Evolutionary conservation across 2,113 vertebrate genomes (phyloP).

Genomic region (Eptesicus fuscus): DNA sequence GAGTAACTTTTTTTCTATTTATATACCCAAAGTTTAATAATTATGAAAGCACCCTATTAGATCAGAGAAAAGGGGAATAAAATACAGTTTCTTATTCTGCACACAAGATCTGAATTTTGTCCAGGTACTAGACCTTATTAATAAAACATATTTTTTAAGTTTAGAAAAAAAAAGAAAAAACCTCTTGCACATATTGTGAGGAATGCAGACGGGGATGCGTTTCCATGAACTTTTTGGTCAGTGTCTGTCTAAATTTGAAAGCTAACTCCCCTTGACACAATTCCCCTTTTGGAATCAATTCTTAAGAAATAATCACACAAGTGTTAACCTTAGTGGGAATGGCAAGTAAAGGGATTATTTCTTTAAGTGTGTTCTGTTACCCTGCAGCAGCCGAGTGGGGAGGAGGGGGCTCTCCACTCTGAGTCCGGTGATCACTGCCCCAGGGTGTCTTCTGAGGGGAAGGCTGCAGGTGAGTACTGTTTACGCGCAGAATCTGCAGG

Average conservation of each 20-base stretch:
- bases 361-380: background rate
- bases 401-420: background rate
- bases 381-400: background rate
- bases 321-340: background rate
- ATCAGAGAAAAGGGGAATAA: constrained; percentile 34
- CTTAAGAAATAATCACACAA: background rate
- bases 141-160: constrained; percentile 43
- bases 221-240: background rate
- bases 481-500: no score
- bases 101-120: constrained; percentile 45
- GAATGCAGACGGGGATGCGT: background rate
- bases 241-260: background rate
- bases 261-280: background rate
- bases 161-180: background rate
- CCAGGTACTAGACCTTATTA: background rate
- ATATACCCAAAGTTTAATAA: background rate
- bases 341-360: background rate
- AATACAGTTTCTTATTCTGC: background rate
- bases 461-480: background rate
- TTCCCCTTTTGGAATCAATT: background rate
- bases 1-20: background rate
- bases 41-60: constrained; percentile 18
- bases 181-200: no score
- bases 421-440: background rate
- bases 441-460: background rate